A percentile compares a stretch with the other conserved stretches of the same genome.
These are phyloP conservation scores for Loxodonta africana DNA, from an alignment of 2,113 vertebrate genomes.

Conservation along the genomic window DNA sequence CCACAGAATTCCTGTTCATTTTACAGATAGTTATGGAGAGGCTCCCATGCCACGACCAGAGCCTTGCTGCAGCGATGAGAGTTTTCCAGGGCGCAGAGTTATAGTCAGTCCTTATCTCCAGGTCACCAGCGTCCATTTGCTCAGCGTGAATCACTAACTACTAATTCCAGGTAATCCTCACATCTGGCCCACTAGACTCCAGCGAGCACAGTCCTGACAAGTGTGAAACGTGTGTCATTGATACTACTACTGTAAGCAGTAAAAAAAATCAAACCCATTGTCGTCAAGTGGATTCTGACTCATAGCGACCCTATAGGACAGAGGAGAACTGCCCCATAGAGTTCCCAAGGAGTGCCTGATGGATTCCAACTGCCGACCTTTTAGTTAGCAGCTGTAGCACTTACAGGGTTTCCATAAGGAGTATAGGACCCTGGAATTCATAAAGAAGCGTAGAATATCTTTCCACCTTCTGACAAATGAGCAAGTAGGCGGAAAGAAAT, in stretches of 20 bases:
- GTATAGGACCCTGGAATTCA: background rate
- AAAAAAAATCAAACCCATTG: background rate
- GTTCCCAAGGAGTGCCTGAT: too few species aligned
- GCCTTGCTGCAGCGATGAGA: background rate
- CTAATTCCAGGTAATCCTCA: background rate
- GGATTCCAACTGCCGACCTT: too few species aligned
- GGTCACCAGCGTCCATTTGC: background rate
- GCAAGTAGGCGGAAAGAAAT: background rate
- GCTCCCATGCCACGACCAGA: background rate
- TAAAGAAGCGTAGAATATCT: background rate
- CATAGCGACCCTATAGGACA: too few species aligned
- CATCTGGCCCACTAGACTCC: background rate
- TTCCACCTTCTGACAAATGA: background rate
- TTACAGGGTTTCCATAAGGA: background rate
- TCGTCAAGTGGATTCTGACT: too few species aligned
- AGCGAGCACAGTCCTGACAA: background rate
- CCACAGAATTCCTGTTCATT: background rate
- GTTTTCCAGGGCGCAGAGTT: background rate
- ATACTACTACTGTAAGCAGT: background rate
- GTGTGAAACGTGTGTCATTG: background rate
- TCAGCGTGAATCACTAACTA: background rate
- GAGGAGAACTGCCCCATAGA: too few species aligned
- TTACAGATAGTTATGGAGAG: background rate
- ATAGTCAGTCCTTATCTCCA: background rate
- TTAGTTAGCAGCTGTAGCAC: too few species aligned